Evolutionary conservation across 2,888 invertebrate genomes (phyloP), one percentile per base, ranked within the genome.

Genomic region (Adelphocoris suturalis): DNA sequence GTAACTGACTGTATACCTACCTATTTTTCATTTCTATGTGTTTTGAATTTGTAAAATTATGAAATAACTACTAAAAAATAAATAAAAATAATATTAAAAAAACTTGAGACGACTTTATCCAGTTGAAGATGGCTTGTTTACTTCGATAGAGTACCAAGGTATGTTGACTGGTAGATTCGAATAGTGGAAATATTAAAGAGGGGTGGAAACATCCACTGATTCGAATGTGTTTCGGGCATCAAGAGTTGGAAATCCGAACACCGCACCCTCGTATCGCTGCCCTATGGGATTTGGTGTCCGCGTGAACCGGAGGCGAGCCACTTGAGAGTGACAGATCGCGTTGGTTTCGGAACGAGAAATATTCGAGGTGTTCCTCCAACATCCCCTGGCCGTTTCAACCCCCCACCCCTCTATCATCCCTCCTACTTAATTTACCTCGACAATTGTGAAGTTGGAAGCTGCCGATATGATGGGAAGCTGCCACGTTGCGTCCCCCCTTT

Each of bases 341-440:
- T 46, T 47, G 46, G 16, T 80, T 47, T 19, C n/a, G 37, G 37
- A 46, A 80, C 78, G 78, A 80, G 46, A 46, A 80, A 47, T n/a
- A 80, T 47, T 19, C 78, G 37, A 14, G n/a, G 16, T 46, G n/a
- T 19, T 46, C 7, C 14, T 46, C 78, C n/a, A 5, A 37, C 28
- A 37, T 19, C 14, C 76, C 16, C 57, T 0, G 68, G 68, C 52
- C 12, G 52, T 5, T 7, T 16, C 52, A 16, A 14, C 52, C 13
- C 48, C 48, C 5, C 37, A 37, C 37, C 37, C n/a, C n/a, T n/a
- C n/a, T n/a, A n/a, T n/a, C n/a, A n/a, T 37, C 37, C 37, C 37
- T 37, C n/a, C 57, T 57, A 57, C 57, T 57, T 57, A 57, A 57
- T 57, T 57, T 57, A 57, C 57, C 19, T n/a, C 57, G 57, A n/a